Percentiles rank a stretch among this genome's conserved stretches.
Conservation (phyloP, 2,113 vertebrate species). For the Phalacrocorax pelagicus region DNA sequence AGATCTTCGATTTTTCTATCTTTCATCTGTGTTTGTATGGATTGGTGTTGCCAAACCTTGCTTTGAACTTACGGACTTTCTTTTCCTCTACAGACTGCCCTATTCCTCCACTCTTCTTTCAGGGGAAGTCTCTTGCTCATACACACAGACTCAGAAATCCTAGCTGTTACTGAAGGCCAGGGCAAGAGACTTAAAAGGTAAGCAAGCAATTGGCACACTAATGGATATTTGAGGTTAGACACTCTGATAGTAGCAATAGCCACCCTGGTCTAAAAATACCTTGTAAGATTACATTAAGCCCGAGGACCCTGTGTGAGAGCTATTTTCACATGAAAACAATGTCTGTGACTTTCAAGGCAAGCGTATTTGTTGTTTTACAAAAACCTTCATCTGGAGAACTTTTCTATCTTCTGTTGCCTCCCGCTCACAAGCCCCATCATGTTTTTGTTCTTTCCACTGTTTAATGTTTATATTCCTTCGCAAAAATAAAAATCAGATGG, state of each 20-base stretch:
- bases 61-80: not conserved
- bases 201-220: constrained; percentile 14
- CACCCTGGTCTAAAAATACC: constrained; percentile 46
- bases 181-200: not conserved
- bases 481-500: constrained; percentile 33
- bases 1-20: not conserved
- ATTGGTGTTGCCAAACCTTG: not conserved
- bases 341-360: constrained; percentile 26
- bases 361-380: not conserved
- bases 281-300: not conserved
- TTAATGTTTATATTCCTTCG: constrained; percentile 26
- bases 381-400: not conserved
- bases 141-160: not conserved
- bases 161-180: not conserved
- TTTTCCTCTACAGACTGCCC: not conserved
- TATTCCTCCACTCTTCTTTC: not conserved
- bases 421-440: not conserved
- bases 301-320: not conserved
- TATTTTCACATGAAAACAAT: constrained; percentile 11
- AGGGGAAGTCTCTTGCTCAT: not conserved
- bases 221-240: constrained; percentile 14
- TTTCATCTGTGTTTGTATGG: not conserved
- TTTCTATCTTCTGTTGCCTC: not conserved
- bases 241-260: constrained; percentile 31
- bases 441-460: constrained; percentile 34